These are phyloP conservation scores for Dilophus febrilis DNA, from an alignment of 2,888 invertebrate genomes.

Conservation along the genomic window DNA sequence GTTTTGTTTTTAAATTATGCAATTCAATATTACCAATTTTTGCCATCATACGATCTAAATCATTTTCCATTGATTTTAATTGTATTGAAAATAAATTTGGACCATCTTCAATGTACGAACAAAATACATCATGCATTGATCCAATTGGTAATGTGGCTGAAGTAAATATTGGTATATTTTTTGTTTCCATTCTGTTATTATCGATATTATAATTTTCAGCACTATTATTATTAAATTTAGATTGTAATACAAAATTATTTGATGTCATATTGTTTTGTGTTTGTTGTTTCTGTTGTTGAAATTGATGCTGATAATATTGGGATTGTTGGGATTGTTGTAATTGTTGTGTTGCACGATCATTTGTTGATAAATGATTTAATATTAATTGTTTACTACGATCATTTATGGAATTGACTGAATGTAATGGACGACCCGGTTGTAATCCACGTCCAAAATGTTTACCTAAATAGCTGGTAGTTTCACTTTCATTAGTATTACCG, in stretches of 20 bases:
- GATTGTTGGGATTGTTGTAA: neutral
- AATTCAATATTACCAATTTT: slow-evolving; percentile 48
- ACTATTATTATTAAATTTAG: too few relatives aligned
- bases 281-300: slow-evolving; percentile 1
- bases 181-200: neutral
- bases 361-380: neutral
- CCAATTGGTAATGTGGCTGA: slow-evolving; percentile 33
- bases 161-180: slow-evolving; percentile 24
- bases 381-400: slow-evolving; percentile 1
- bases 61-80: slow-evolving; percentile 39
- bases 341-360: neutral
- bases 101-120: slow-evolving; percentile 65
- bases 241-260: too few relatives aligned
- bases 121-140: slow-evolving; percentile 46
- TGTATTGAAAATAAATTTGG: slow-evolving; percentile 64
- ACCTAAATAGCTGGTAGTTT: neutral
- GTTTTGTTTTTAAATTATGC: slow-evolving; percentile 44
- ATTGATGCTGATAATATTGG: neutral
- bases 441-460: neutral
- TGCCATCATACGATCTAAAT: slow-evolving; percentile 50
- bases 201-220: too few relatives aligned
- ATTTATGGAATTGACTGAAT: neutral
- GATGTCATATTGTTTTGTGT: too few relatives aligned
- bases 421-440: neutral
- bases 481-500: neutral